phyloP scores from a whole-genome alignment of 2,888 invertebrate genomes.

The Halocaridina rubra region DNA sequence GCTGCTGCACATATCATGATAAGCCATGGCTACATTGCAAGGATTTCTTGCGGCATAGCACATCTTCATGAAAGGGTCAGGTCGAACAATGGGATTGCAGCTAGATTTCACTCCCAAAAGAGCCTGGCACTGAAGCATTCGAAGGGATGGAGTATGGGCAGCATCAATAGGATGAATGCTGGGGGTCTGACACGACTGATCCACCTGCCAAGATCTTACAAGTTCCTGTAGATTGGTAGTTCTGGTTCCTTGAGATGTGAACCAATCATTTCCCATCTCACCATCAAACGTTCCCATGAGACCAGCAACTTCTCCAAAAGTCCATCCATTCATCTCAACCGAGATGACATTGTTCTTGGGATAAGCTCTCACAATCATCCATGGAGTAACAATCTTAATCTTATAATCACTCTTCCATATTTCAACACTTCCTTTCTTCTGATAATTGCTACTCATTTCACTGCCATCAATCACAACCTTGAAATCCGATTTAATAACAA shows the following conservation, averaged over 20 bases:
- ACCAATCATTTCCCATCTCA: conserved; percentile 19
- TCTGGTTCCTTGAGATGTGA: not conserved
- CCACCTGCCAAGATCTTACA: conserved; percentile 26
- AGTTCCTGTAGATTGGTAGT: conserved; percentile 26
- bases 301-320: conserved; percentile 1
- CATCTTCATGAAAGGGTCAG: not conserved
- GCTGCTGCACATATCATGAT: not conserved
- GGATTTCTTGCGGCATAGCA: not conserved
- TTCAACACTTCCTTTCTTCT: not conserved
- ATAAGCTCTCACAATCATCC: not conserved
- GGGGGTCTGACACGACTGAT: conserved; percentile 4
- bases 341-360: conserved; percentile 1
- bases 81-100: conserved; percentile 1
- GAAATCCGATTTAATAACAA: not conserved
- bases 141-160: not conserved
- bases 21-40: not conserved
- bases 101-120: not conserved
- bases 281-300: conserved; percentile 25
- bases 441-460: not conserved
- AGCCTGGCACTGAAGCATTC: not conserved
- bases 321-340: conserved; percentile 16
- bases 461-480: not conserved
- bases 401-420: not conserved
- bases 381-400: not conserved
- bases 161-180: not conserved